Conservation (phyloP, 2,888 invertebrate genomes). For the Keiferia lycopersicella region DNA sequence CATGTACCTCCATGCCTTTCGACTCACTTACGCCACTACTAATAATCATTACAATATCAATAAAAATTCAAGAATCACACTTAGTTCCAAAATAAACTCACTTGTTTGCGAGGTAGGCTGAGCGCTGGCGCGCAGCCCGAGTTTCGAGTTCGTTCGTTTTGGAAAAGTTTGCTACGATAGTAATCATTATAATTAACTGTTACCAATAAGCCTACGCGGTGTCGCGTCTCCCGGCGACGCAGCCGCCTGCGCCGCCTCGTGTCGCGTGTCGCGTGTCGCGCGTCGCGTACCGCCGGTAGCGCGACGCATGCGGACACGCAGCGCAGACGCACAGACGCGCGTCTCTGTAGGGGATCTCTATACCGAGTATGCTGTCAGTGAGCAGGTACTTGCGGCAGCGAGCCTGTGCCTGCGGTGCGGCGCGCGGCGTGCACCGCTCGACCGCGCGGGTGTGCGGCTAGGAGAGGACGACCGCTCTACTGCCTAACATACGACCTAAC, state of each 20-base stretch:
- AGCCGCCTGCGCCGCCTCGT: not conserved
- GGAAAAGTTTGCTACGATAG: conserved; percentile 82
- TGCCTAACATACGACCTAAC: conserved; percentile 80
- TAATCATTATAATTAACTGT: conserved; percentile 79
- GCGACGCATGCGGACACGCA: conserved; percentile 27
- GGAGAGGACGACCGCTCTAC: conserved; percentile 79
- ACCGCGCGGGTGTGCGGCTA: conserved; percentile 51
- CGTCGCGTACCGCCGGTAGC: conserved; percentile 21
- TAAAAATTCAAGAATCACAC: conserved; percentile 87
- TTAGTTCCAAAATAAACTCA: conserved; percentile 89
- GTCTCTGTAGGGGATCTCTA: conserved; percentile 4
- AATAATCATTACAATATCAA: conserved; percentile 81
- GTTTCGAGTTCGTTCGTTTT: conserved; percentile 83
- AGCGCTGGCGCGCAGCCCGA: conserved; percentile 80
- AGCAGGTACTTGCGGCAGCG: conserved; percentile 6
- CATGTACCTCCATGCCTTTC: conserved; percentile 63
- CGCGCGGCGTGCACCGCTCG: not conserved
- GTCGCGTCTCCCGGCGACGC: conserved; percentile 65
- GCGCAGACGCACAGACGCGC: not conserved
- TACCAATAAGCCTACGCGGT: conserved; percentile 81
- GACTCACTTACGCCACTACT: conserved; percentile 79
- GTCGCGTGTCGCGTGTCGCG: not conserved
- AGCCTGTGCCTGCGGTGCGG: conserved; percentile 16
- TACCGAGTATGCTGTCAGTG: not conserved
- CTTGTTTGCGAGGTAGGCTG: conserved; percentile 88